Percentiles rank a stretch among this genome's conserved stretches.
phyloP scores from a whole-genome alignment of 2,797 vertebrate species.

The Nannoperca obscura region DNA sequence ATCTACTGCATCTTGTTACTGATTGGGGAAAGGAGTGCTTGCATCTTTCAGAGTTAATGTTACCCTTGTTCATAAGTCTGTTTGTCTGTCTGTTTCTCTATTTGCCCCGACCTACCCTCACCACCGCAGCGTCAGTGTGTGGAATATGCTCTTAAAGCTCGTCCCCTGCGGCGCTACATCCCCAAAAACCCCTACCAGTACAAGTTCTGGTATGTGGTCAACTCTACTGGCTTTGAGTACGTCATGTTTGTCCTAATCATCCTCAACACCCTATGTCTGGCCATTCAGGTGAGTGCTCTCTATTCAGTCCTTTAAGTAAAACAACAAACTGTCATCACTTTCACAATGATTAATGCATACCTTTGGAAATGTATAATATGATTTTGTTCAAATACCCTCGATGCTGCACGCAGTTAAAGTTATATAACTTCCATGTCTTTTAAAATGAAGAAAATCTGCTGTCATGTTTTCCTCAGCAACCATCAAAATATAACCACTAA shows the following conservation, averaged over 20 bases:
- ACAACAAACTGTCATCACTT: background rate
- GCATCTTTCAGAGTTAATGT: background rate
- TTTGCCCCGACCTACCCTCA: background rate
- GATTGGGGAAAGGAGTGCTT: background rate
- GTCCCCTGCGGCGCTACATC: conserved; percentile 95
- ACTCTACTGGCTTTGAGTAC: conserved; percentile 98
- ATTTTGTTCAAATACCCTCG: background rate
- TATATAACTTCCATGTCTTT: background rate
- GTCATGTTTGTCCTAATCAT: conserved; percentile 99
- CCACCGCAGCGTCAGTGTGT: conserved; percentile 94
- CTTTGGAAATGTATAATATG: background rate
- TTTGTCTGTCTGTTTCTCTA: conserved; percentile 13
- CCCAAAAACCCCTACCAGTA: conserved; percentile 99
- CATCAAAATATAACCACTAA: background rate
- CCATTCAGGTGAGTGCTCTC: conserved; percentile 92
- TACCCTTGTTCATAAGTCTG: background rate
- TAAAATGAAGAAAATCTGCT: background rate
- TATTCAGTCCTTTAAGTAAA: background rate
- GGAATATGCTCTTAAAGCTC: conserved; percentile 97
- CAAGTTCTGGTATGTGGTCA: conserved; percentile 99
- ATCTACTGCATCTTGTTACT: background rate
- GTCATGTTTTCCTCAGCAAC: background rate
- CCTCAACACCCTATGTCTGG: conserved; percentile 98
- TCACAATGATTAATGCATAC: background rate
- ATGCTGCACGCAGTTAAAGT: background rate